These are phyloP conservation scores for human (Homo sapiens) DNA, from an alignment of 2,113 vertebrate genomes.

Conservation along the genomic window DNA sequence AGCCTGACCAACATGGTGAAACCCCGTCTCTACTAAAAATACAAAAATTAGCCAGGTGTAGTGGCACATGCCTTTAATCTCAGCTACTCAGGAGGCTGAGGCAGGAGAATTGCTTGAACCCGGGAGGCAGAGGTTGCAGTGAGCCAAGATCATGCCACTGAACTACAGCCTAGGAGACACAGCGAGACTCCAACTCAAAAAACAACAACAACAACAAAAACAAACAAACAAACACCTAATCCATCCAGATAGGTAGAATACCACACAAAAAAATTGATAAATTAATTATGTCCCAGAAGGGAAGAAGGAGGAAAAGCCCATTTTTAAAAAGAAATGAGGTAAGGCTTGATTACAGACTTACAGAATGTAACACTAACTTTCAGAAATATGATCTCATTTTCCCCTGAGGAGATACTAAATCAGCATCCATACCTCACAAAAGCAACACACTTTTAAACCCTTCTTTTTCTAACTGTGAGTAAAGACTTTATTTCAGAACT, in stretches of 20 bases:
- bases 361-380: background rate
- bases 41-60: too few species aligned
- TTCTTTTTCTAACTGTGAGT: background rate
- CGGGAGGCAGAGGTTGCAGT: too few species aligned
- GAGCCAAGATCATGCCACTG: too few species aligned
- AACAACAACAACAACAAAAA: background rate
- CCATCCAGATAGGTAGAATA: background rate
- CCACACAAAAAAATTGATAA: background rate
- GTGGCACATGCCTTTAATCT: too few species aligned
- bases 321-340: conserved; percentile 16
- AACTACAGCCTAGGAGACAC: too few species aligned
- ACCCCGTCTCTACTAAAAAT: too few species aligned
- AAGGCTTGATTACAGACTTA: conserved; percentile 10
- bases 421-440: background rate
- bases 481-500: background rate
- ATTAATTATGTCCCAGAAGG: background rate
- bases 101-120: too few species aligned
- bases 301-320: background rate
- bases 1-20: too few species aligned
- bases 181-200: too few species aligned
- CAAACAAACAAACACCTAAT: background rate
- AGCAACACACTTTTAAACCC: background rate
- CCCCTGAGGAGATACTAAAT: background rate
- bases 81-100: too few species aligned
- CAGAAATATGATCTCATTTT: conserved; percentile 1